phyloP scores from a whole-genome alignment of 2,113 vertebrate genomes.

The Paralichthys olivaceus region DNA sequence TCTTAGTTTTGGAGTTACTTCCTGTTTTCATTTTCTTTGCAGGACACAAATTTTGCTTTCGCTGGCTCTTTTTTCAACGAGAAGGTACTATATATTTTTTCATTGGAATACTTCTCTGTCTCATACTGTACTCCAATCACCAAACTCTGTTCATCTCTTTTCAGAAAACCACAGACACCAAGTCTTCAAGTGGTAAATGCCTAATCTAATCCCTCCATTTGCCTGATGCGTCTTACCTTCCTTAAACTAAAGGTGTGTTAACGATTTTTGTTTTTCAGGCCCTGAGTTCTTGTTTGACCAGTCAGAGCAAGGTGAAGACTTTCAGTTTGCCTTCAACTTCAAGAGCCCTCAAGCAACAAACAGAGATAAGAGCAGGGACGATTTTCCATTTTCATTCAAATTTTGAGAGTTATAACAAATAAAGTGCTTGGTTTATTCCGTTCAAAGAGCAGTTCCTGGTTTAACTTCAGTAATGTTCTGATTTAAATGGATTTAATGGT shows the following conservation, averaged over 20 bases:
- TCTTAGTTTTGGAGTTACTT: constrained; percentile 17
- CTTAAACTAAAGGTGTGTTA: constrained; percentile 3
- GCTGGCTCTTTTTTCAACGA: constrained; percentile 73
- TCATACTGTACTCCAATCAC: not conserved
- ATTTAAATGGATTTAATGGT: not conserved
- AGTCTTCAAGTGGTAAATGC: constrained; percentile 69
- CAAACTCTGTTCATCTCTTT: constrained; percentile 23
- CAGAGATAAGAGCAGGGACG: constrained; percentile 52
- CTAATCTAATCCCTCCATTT: not conserved
- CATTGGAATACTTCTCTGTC: not conserved
- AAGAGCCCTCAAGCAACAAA: constrained; percentile 58
- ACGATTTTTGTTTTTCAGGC: constrained; percentile 49
- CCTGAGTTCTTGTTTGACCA: constrained; percentile 77
- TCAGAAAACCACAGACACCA: constrained; percentile 73
- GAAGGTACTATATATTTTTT: constrained; percentile 67
- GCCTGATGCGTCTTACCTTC: not conserved
- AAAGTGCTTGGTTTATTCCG: not conserved
- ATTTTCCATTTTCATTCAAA: constrained; percentile 80
- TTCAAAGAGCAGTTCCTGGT: not conserved
- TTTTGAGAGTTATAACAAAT: constrained; percentile 55
- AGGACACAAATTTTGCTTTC: constrained; percentile 80
- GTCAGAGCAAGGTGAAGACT: constrained; percentile 71
- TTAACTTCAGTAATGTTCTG: not conserved
- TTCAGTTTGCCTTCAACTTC: constrained; percentile 75
- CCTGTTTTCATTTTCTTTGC: constrained; percentile 31